Evolutionary conservation across 1,140 invertebrate species (phyloP).

Genomic region (Papilio xuthus): DNA sequence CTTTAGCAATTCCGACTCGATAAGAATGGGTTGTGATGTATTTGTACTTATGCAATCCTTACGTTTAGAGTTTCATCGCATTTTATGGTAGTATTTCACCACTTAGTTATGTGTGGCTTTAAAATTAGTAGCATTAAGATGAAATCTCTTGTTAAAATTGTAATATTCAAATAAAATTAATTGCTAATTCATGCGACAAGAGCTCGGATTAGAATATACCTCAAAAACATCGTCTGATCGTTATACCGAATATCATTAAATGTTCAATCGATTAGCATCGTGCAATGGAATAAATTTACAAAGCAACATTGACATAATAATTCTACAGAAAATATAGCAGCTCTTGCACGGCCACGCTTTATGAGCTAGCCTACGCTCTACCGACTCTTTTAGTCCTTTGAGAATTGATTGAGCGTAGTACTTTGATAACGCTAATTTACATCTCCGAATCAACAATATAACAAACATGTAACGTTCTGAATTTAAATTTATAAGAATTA

Average conservation of each 20-base stretch:
- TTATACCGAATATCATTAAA: too few relatives aligned
- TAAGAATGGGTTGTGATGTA: neutral
- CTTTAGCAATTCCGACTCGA: neutral
- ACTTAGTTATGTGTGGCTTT: too few relatives aligned
- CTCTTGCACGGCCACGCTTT: conserved; percentile 4
- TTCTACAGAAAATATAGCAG: neutral
- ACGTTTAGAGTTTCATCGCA: too few relatives aligned
- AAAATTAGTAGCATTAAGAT: too few relatives aligned
- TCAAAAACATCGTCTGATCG: too few relatives aligned
- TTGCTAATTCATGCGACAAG: too few relatives aligned
- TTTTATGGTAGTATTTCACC: too few relatives aligned
- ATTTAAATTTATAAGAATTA: neutral
- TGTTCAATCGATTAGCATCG: neutral
- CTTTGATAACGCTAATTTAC: neutral
- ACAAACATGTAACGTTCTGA: neutral
- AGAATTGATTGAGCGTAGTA: conserved; percentile 21
- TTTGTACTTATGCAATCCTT: too few relatives aligned
- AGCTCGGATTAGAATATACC: too few relatives aligned
- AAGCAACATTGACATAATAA: conserved; percentile 3
- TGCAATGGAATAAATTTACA: neutral
- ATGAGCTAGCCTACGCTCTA: conserved; percentile 11
- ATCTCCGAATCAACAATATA: conserved; percentile 16
- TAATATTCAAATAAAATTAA: too few relatives aligned
- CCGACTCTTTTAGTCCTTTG: conserved; percentile 10
- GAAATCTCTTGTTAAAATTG: too few relatives aligned